Conservation (phyloP, 2,888 invertebrate species). For the Drosophila aldrichi region DNA sequence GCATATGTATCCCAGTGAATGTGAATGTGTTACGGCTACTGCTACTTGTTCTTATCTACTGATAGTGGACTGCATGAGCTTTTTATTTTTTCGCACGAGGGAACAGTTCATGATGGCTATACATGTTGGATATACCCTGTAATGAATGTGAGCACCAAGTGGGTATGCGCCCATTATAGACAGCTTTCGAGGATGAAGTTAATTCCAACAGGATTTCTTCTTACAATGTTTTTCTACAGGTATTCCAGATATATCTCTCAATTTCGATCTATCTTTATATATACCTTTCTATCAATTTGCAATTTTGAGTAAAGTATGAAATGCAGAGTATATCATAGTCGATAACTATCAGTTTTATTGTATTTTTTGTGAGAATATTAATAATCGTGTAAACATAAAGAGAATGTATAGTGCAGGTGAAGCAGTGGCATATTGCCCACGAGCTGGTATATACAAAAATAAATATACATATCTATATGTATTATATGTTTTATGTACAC, state of each 20-base stretch:
- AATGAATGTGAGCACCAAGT: background rate
- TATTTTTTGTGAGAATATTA: constrained; percentile 40
- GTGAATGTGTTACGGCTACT: background rate
- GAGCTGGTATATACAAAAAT: background rate
- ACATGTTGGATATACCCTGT: background rate
- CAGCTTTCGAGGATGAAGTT: no score
- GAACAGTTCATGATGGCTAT: background rate
- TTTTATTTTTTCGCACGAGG: background rate
- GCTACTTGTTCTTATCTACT: background rate
- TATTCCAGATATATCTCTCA: background rate
- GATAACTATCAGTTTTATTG: background rate
- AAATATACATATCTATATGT: background rate
- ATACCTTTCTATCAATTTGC: no score
- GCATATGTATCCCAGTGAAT: constrained; percentile 8
- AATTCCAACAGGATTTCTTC: no score
- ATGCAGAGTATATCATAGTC: background rate
- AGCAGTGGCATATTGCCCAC: background rate
- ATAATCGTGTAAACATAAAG: constrained; percentile 51
- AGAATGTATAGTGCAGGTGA: constrained; percentile 14
- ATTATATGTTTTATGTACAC: constrained; percentile 21
- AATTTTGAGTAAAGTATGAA: no score
- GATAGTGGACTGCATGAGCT: background rate
- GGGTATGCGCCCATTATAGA: background rate
- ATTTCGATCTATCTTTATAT: background rate
- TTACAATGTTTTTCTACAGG: no score